Conservation (phyloP, 2,888 invertebrate genomes). For the Eupithecia exiguata region DNA sequence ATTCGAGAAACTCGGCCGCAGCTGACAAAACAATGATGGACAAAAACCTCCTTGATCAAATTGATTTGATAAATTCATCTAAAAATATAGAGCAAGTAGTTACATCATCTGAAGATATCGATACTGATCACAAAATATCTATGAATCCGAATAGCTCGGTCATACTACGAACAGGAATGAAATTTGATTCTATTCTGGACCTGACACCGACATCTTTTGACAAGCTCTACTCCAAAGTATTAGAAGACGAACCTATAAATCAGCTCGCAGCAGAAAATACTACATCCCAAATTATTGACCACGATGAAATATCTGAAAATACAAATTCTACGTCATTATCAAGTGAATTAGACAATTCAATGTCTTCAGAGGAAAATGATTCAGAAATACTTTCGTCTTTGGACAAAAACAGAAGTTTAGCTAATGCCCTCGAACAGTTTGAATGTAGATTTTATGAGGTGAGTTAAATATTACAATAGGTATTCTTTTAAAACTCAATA, state of each 20-base stretch:
- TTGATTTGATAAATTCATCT: background rate
- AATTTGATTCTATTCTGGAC: background rate
- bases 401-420: background rate
- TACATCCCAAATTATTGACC: background rate
- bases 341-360: background rate
- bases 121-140: background rate
- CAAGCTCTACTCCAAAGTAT: background rate
- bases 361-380: background rate
- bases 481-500: background rate
- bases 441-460: constrained; percentile 4
- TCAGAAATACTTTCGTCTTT: background rate
- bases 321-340: background rate
- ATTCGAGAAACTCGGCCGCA: background rate
- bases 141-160: background rate
- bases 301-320: background rate
- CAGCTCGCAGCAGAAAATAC: background rate
- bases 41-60: background rate
- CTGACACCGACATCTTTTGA: background rate
- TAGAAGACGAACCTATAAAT: background rate
- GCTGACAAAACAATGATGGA: background rate
- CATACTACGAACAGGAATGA: background rate
- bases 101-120: background rate
- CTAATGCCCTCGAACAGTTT: background rate
- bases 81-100: background rate
- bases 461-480: background rate